Evolutionary conservation across 2,797 vertebrate genomes (phyloP), one percentile per base, ranked within the genome.

Genomic region (Antrozous pallidus): DNA sequence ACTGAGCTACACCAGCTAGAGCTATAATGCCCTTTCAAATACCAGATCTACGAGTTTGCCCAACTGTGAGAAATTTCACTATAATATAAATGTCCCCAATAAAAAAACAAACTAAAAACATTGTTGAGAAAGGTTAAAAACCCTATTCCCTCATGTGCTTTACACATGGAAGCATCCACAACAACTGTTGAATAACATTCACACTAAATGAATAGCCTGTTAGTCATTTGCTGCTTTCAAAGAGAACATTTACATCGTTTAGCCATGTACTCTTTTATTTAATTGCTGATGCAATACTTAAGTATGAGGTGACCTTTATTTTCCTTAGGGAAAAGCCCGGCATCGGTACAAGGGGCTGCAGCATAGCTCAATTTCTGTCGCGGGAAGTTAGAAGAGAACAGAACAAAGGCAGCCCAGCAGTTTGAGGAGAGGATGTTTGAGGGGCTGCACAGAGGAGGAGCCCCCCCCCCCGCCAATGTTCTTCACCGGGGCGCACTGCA

Each of bases 121-220:
- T 67, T 42, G 90, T 69, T 12, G 28, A 63, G 82, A 93, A 81
- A 61, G 69, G n/a, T 58, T 73, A 90, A 93, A 96, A 96, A 71
- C 36, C n/a, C 90, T 8, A 94, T 61, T 96, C 96, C 22, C n/a
- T 79, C 93, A 73, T 49, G 24, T 67, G 47, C 6, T 86, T 22
- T 88, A 92, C 63, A 33, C 47, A 49, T 22, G 91, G 91, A 93
- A 75, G 61, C 24, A 91, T 71, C n/a, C 82, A 78, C 12, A n/a
- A 49, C 70, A 95, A 80, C 45, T 81, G 28, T 65, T 58, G 89
- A 94, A 94, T 78, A 74, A 70, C 79, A 85, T 38, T 93, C 70
- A 93, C 2, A 81, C 4, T 65, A 49, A 95, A 45, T 78, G 38
- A 93, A 77, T 49, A 81, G 49, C 14, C n/a, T 56, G 74, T 24